Base-by-base conservation (phyloP, 1,140 invertebrate genomes). In the Scaptomyza graminum region DNA sequence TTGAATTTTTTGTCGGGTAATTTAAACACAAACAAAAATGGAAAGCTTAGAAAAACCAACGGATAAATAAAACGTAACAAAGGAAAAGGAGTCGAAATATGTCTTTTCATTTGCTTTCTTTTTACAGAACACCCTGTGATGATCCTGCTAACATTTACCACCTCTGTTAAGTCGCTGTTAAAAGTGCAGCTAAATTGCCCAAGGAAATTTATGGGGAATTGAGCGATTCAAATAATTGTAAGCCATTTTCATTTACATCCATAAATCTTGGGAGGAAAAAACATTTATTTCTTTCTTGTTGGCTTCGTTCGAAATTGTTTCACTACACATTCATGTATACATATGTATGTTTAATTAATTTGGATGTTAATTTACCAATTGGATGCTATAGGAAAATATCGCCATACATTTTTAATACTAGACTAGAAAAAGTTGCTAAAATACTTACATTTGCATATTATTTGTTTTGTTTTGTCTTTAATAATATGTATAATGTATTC, bases 31-130 rank as follows among this genome's bases (percentile, higher is more conserved):
- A 65, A 59, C 57, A 62, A 71, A 59, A 50, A 69, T 61, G 43
- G 56, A 64, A 83, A 50, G 16, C 22, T 22, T 34, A 55, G 34
- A 55, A 51, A 77, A 79, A 79, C 46, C 61, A 83, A 81, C 74
- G 70, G 66, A 82, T 82, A 82, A 85, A 87, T 85, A 85, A 85
- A 85, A 85, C 63, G 82, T 85, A 85, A 85, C 82, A 85, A 85
- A 80, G 31, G 62, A 75, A 77, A 85, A 81, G 73, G 83, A 70
- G 72, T 15, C 43, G 12, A 56, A 56, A 44, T 16, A 11, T 60
- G 60, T 74, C 13, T 81, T 77, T 62, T 49, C 43, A 56, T 54
- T 63, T 47, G 16, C 11, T 2, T 11, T 37, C 12, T 37, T 11
- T 37, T 37, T 2, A 37, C 8, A 18, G 15, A 7, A 16, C 15